Percentiles rank a stretch among this genome's conserved stretches.
Evolutionary conservation across 2,113 vertebrate species (phyloP).

Genomic region (Thalassoma bifasciatum): DNA sequence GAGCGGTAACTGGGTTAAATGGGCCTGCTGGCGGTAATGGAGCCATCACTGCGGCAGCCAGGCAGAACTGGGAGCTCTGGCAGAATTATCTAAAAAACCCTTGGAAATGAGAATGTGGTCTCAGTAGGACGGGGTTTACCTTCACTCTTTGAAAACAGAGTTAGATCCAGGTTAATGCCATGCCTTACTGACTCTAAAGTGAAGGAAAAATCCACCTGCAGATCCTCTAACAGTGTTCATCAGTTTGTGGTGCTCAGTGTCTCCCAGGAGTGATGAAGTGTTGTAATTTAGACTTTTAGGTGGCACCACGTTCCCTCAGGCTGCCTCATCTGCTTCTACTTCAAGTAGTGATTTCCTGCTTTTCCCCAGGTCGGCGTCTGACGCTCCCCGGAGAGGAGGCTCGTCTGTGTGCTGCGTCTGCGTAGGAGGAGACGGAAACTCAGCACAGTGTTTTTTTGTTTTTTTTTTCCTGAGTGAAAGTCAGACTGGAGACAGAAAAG

Average conservation of each 20-base stretch:
- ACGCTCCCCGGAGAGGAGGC: conserved; percentile 23
- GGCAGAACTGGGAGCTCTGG: conserved; percentile 63
- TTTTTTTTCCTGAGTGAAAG: conserved; percentile 1
- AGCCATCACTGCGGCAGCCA: conserved; percentile 59
- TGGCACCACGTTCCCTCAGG: conserved; percentile 6
- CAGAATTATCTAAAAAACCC: conserved; percentile 59
- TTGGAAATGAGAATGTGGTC: conserved; percentile 44
- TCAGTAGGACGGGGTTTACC: conserved; percentile 34
- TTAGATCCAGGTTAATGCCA: conserved; percentile 37
- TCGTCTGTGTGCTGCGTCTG: conserved; percentile 4
- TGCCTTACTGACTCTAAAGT: conserved; percentile 34
- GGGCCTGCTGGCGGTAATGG: conserved; percentile 67
- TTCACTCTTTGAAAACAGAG: conserved; percentile 27
- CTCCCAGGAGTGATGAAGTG: conserved; percentile 38
- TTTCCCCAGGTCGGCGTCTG: conserved; percentile 40
- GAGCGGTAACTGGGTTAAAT: conserved; percentile 69
- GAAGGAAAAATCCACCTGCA: conserved; percentile 35
- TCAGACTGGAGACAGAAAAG: conserved; percentile 18
- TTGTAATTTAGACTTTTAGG: conserved; percentile 39
- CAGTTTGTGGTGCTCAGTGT: conserved; percentile 26
- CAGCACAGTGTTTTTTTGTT: neutral
- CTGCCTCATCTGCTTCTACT: conserved; percentile 25
- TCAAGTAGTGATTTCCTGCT: conserved; percentile 25
- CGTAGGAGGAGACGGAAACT: conserved; percentile 4
- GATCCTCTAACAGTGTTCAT: conserved; percentile 31